phyloP scores from a whole-genome alignment of 2,797 vertebrate species.

The Catostomus latipinnis region DNA sequence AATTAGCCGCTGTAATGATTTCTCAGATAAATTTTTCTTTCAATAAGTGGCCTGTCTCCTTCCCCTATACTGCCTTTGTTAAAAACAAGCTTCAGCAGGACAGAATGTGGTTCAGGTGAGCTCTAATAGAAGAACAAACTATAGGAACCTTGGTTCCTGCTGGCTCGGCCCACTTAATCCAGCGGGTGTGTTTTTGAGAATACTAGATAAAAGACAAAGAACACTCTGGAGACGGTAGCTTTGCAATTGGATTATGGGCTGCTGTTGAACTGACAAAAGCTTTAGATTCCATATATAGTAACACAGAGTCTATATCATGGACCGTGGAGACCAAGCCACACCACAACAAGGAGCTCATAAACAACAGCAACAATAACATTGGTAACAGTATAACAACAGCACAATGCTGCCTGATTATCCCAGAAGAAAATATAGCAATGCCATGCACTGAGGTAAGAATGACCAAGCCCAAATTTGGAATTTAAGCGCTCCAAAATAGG shows the following conservation, averaged over 20 bases:
- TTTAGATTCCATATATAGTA: slow-evolving; percentile 38
- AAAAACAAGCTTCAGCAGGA: too few relatives aligned
- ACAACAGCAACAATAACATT: slow-evolving; percentile 4
- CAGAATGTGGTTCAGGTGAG: background rate
- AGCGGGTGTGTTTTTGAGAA: background rate
- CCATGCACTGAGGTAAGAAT: background rate
- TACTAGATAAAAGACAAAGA: background rate
- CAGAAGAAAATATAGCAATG: background rate
- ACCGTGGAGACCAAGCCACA: slow-evolving; percentile 6
- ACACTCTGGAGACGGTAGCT: background rate
- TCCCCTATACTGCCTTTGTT: background rate
- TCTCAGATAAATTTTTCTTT: too few relatives aligned
- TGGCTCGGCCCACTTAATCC: slow-evolving; percentile 12
- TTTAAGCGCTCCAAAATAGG: slow-evolving; percentile 5
- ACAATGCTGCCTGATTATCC: slow-evolving; percentile 19
- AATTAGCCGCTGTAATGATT: too few relatives aligned
- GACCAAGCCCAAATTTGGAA: background rate
- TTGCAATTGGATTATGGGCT: slow-evolving; percentile 28
- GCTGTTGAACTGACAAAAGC: slow-evolving; percentile 21
- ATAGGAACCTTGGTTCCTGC: background rate
- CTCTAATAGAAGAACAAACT: background rate
- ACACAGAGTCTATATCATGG: slow-evolving; percentile 15
- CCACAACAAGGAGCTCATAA: slow-evolving; percentile 23
- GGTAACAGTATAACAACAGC: slow-evolving; percentile 19
- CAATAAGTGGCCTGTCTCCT: too few relatives aligned